A percentile compares a stretch with the other conserved stretches of the same genome.
Conservation (phyloP, 2,113 vertebrate species). For the Ceyx cyanopectus region DNA sequence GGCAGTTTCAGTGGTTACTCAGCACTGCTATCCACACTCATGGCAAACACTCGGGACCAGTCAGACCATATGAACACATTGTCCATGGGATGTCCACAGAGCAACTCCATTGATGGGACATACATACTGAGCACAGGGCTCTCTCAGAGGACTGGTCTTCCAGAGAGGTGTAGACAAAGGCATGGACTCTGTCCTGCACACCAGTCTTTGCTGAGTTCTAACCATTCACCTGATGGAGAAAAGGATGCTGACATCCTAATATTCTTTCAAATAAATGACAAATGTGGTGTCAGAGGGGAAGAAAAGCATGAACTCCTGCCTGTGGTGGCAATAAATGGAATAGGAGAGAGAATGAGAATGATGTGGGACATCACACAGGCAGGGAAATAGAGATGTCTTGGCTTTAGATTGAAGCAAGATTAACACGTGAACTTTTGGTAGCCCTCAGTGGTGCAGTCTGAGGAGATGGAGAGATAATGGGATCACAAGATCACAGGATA, state of each 20-base stretch:
- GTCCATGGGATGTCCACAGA: neutral
- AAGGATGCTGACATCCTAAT: neutral
- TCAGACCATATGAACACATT: neutral
- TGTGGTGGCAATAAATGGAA: neutral
- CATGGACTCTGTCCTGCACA: neutral
- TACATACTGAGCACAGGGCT: neutral
- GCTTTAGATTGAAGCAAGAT: neutral
- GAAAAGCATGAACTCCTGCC: neutral
- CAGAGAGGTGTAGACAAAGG: neutral
- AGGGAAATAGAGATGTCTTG: neutral
- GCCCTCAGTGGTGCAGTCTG: slow-evolving; percentile 15
- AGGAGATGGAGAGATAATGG: neutral
- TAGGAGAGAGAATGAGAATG: neutral
- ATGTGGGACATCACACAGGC: neutral
- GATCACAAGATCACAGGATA: slow-evolving; percentile 10
- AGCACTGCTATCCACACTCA: neutral
- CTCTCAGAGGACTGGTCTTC: neutral
- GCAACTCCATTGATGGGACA: neutral
- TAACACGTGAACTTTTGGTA: neutral
- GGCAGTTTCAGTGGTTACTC: neutral
- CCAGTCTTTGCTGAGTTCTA: neutral
- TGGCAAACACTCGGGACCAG: neutral
- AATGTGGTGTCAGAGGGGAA: neutral
- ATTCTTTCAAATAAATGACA: neutral
- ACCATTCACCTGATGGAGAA: neutral